Evolutionary conservation across 2,797 vertebrate genomes (phyloP), one percentile per base, ranked within the genome.

Genomic region (Lacerta agilis): DNA sequence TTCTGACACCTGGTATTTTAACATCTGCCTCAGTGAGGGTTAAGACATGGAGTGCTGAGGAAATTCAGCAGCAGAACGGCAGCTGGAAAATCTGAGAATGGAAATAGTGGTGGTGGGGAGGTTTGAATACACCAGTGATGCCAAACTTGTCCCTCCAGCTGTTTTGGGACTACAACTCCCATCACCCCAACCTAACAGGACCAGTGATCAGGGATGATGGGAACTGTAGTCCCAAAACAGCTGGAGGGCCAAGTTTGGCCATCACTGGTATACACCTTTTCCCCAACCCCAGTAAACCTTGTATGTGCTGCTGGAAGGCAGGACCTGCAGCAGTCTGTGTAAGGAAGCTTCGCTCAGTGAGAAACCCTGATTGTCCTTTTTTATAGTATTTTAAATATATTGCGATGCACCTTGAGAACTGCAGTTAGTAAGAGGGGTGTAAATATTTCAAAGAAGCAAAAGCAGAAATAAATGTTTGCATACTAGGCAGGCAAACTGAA

Each of bases 391-490:
- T 27, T 67, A 67, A 67, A 27, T 67, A 67, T 67, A 75, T 38
- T 75, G 6, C 0, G 20, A 61, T 61, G 6, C 36, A 38, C 33
- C 33, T 43, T 27, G 58, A 66, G 61, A 17, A 82, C 38, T 41
- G 66, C 64, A 38, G 61, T 29, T 67, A n/a, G 25, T 38, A 82
- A 67, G 64, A 38, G 38, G 25, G 36, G 36, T 41, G 29, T 76
- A 29, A 27, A 82, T 82, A 82, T 67, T 82, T 41, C 20, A 27
- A 76, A 25, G 7, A 76, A 76, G 9, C 17, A 75, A 86, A 67
- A 72, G 86, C 9, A 77, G 75, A 88, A 1, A 90, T 86, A 91
- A 92, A 87, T 61, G 20, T 61, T 18, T 61, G 20, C 58, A 61
- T 61, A 61, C 58, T 61, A 61, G 2, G 20, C 58, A 61, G 58